These are phyloP conservation scores for Syrista parreyssii DNA, from an alignment of 2,888 invertebrate species.

Conservation along the genomic window DNA sequence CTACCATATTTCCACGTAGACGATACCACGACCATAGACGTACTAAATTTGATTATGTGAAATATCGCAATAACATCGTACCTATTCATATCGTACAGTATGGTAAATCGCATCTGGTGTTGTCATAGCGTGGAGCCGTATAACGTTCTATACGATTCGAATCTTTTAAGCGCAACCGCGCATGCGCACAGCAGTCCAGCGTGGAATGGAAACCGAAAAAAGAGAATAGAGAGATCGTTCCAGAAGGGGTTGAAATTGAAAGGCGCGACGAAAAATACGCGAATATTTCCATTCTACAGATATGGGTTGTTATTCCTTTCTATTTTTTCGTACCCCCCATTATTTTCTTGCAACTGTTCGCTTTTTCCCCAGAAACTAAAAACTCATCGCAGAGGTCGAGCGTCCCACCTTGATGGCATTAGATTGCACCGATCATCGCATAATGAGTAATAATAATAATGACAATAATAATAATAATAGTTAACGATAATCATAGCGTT, in stretches of 20 bases:
- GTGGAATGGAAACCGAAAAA: neutral
- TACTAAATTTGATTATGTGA: neutral
- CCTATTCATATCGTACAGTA: neutral
- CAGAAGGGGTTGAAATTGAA: neutral
- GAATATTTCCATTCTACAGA: neutral
- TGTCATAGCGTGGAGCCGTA: neutral
- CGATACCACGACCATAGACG: neutral
- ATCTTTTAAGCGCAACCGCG: neutral
- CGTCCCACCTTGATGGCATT: slow-evolving; percentile 29
- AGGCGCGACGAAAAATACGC: neutral
- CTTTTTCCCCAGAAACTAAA: neutral
- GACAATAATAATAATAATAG: too few relatives aligned
- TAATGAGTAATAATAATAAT: neutral
- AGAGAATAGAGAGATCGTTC: neutral
- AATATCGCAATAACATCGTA: neutral
- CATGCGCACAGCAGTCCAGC: neutral
- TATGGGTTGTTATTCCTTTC: neutral
- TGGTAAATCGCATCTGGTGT: neutral
- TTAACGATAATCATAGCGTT: slow-evolving; percentile 9
- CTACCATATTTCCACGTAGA: neutral
- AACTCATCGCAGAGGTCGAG: slow-evolving; percentile 18
- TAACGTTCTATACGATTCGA: neutral
- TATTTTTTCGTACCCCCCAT: neutral
- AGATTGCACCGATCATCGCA: slow-evolving; percentile 33
- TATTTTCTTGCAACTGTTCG: neutral